Conservation (phyloP, 1,140 invertebrate species). For the Linepithema humile region DNA sequence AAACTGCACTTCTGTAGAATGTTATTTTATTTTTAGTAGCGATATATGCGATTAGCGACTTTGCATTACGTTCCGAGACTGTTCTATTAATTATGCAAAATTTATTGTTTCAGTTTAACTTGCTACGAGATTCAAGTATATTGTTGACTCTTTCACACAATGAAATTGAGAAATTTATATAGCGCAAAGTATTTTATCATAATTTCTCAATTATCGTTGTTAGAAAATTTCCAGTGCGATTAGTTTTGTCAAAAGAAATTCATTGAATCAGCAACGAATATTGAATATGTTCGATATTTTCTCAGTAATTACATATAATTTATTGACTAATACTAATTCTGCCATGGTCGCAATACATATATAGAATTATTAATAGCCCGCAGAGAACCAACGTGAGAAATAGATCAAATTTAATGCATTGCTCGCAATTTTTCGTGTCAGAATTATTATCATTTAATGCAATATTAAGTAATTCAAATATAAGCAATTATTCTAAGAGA, state of each 20-base stretch:
- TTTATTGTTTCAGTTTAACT: neutral
- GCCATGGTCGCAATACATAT: neutral
- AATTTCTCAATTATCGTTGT: neutral
- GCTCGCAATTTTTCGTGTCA: neutral
- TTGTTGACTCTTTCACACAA: conserved; percentile 2
- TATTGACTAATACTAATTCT: neutral
- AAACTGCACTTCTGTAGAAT: conserved; percentile 35
- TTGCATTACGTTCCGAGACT: conserved; percentile 4
- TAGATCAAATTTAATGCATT: neutral
- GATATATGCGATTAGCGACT: neutral
- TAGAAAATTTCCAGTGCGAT: neutral
- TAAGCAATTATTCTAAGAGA: no score
- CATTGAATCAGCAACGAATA: neutral
- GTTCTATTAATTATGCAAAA: neutral
- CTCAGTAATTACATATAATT: neutral
- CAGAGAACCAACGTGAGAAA: neutral
- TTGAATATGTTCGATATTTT: conserved; percentile 12
- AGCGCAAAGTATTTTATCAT: neutral
- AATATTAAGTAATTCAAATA: neutral
- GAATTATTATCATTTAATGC: neutral
- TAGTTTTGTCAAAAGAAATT: neutral
- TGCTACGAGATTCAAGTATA: neutral
- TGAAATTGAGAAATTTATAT: neutral
- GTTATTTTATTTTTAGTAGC: conserved; percentile 36
- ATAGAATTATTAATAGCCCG: neutral